Evolutionary conservation across 2,888 invertebrate genomes (phyloP).

Genomic region (Synanthedon formicaeformis): DNA sequence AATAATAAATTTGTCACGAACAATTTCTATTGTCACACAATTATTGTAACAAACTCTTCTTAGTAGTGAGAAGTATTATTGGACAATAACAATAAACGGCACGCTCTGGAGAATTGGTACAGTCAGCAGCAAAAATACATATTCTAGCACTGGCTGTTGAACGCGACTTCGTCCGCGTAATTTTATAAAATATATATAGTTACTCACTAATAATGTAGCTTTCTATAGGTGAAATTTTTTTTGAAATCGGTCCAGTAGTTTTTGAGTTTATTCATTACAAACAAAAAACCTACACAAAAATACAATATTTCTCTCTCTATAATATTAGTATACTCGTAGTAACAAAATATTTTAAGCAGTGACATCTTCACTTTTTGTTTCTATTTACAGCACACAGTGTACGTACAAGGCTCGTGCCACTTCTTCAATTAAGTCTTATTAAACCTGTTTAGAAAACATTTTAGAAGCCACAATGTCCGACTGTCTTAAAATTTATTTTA

Average conservation of each 20-base stretch:
- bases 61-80: background rate
- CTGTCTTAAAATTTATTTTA: background rate
- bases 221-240: no score
- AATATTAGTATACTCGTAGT: no score
- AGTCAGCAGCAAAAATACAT: background rate
- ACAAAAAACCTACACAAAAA: no score
- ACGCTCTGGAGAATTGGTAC: background rate
- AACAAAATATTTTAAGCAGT: background rate
- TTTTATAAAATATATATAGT: no score
- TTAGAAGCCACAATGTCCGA: background rate
- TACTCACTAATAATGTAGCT: no score
- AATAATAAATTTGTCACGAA: slow-evolving; percentile 1
- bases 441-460: slow-evolving; percentile 5
- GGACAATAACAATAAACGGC: background rate
- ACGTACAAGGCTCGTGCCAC: slow-evolving; percentile 6
- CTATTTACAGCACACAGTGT: no score
- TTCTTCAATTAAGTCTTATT: slow-evolving; percentile 30
- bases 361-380: background rate
- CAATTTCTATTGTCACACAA: slow-evolving; percentile 3
- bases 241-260: no score
- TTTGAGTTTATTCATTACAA: no score
- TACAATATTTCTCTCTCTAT: no score
- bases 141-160: no score
- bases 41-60: background rate
- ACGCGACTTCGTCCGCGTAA: no score